Conservation (phyloP, 2,888 invertebrate genomes). For the Sthenelais limicola region DNA sequence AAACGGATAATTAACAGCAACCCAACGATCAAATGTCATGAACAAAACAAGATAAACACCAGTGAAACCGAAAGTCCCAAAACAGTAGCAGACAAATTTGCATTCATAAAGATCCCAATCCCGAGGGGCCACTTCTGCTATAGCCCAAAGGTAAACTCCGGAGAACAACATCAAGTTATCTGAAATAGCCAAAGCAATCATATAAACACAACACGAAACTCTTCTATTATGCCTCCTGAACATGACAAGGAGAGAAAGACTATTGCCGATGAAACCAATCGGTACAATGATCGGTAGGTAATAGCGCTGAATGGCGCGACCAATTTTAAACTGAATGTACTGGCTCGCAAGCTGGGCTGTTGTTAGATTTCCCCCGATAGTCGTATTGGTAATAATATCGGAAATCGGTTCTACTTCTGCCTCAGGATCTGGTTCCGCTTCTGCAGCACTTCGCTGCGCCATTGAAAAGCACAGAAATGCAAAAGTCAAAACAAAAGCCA, state of each 20-base stretch:
- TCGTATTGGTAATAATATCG: not conserved
- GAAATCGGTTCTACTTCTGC: not conserved
- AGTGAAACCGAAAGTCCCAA: slow-evolving; percentile 14
- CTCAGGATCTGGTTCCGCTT: not conserved
- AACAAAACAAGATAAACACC: slow-evolving; percentile 22
- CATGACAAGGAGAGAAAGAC: slow-evolving; percentile 18
- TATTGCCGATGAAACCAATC: slow-evolving; percentile 23
- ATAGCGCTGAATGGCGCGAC: slow-evolving; percentile 16
- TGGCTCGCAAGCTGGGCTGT: not conserved
- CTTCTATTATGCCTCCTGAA: slow-evolving; percentile 12
- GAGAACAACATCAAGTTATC: slow-evolving; percentile 27
- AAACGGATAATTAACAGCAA: slow-evolving; percentile 21
- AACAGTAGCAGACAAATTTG: slow-evolving; percentile 29
- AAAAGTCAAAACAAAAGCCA: too few relatives aligned
- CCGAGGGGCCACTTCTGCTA: not conserved
- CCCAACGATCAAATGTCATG: slow-evolving; percentile 35
- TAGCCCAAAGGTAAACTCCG: slow-evolving; percentile 16
- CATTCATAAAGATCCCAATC: slow-evolving; percentile 17
- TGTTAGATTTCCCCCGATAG: not conserved
- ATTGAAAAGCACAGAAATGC: too few relatives aligned
- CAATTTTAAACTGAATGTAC: slow-evolving; percentile 4
- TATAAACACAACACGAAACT: slow-evolving; percentile 28
- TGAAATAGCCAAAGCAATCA: slow-evolving; percentile 22
- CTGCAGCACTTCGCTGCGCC: not conserved
- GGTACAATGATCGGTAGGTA: slow-evolving; percentile 23